phyloP scores from a whole-genome alignment of 2,797 vertebrate genomes.

The Takifugu ocellatus region DNA sequence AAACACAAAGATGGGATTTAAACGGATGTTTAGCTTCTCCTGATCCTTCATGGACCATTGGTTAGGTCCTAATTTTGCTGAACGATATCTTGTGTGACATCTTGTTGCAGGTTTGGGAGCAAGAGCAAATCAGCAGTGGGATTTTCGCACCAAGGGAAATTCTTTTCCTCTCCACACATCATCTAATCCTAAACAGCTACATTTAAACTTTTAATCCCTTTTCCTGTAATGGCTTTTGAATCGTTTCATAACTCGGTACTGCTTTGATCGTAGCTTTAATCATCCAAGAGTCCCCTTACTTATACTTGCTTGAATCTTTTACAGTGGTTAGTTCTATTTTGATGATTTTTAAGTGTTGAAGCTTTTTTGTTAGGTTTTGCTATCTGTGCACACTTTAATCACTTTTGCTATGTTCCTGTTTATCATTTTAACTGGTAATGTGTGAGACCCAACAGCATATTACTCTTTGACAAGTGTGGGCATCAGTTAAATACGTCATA shows the following conservation, averaged over 20 bases:
- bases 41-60: constrained; percentile 12
- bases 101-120: constrained; percentile 83
- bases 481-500: constrained; percentile 20
- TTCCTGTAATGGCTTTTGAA: constrained; percentile 22
- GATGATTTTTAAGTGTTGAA: constrained; percentile 39
- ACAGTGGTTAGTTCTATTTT: constrained; percentile 39
- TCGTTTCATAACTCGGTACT: constrained; percentile 8
- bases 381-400: constrained; percentile 22
- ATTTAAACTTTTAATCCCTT: not conserved
- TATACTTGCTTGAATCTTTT: constrained; percentile 38
- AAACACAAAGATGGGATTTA: too few relatives aligned
- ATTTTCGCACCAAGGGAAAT: constrained; percentile 83
- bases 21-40: too few relatives aligned
- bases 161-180: constrained; percentile 90
- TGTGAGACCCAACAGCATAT: not conserved
- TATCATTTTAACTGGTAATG: constrained; percentile 16
- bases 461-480: constrained; percentile 10
- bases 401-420: not conserved
- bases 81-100: constrained; percentile 5
- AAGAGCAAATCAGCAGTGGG: constrained; percentile 85
- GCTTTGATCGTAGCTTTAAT: constrained; percentile 13
- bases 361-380: constrained; percentile 20
- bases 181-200: constrained; percentile 68
- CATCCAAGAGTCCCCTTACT: constrained; percentile 7
- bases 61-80: constrained; percentile 15